Percentiles rank a stretch among this genome's conserved stretches.
These are phyloP conservation scores for Thaleichthys pacificus DNA, from an alignment of 2,797 vertebrate species.

Conservation along the genomic window DNA sequence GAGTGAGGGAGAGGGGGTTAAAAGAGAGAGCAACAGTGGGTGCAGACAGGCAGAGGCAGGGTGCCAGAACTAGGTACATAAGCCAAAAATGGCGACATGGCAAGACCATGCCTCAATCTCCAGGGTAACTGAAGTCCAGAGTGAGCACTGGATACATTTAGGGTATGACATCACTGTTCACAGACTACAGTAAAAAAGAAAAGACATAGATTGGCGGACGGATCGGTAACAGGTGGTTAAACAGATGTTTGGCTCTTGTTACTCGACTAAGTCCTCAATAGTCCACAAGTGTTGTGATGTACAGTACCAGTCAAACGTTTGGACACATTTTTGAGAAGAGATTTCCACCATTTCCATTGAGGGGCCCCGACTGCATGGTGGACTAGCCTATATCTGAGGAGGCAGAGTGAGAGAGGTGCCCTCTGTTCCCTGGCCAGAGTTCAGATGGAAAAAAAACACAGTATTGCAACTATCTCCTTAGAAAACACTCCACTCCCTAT, in stretches of 20 bases:
- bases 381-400: neutral
- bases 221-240: neutral
- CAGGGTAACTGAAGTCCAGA: neutral
- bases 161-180: neutral
- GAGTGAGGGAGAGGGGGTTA: constrained; percentile 1
- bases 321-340: neutral
- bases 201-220: neutral
- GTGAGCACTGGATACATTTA: neutral
- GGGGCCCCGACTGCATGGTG: neutral
- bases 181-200: neutral
- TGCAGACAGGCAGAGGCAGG: constrained; percentile 15
- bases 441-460: neutral
- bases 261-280: too few relatives aligned
- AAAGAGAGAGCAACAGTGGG: constrained; percentile 25
- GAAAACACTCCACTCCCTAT: neutral
- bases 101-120: neutral
- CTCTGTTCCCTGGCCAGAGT: constrained; percentile 15
- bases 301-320: too few relatives aligned
- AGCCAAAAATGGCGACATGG: neutral
- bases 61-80: neutral
- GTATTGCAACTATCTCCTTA: neutral
- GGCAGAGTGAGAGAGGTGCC: constrained; percentile 3
- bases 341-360: neutral
- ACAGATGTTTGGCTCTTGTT: too few relatives aligned
- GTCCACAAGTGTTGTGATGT: neutral